Evolutionary conservation across 2,888 invertebrate species (phyloP), one percentile per base, ranked within the genome.

Genomic region (Drosophila silvestris): DNA sequence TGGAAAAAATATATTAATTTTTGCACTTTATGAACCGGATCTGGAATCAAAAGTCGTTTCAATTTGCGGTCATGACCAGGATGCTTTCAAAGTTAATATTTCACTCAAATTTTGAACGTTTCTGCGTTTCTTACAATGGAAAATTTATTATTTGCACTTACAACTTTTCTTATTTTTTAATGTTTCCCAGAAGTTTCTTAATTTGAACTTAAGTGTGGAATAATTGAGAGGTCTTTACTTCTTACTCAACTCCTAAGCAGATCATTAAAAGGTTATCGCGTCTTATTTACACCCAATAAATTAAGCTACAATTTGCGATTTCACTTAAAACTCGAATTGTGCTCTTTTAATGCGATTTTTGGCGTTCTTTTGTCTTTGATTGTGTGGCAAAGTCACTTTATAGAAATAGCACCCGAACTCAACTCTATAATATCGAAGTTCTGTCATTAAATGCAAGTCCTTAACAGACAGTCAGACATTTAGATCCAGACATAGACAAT

Each of bases 361-460:
- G 68, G 54, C 32, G 30, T 26, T 52, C 28, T 14, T 35, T 33
- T 28, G 51, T 33, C 30, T 67, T 67, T 47, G 69, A 54, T 69
- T 50, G 70, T 68, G 16, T 47, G 47, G 32, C 56, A 33, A 33
- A 28, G 37, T 50, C 51, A 51, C 35, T 37, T 61, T 37, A 53
- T 41, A 58, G 35, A 52, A 63, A 56, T 28, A 22, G 5, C 9
- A n/a, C 28, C 47, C 51, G 30, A 79, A 50, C 58, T 22, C 65
- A 64, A 64, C 54, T 50, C 37, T 35, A 51, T 53, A 50, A 62
- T 68, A 74, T 70, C 52, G 56, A 65, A 75, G 66, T 75, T 60
- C 52, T 30, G 54, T 56, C 60, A 47, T 69, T 83, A 74, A 74
- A 72, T 85, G 81, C 78, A 83, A 69, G 74, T 77, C 66, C 67